These are phyloP conservation scores for Hyposoter didymator DNA, from an alignment of 2,888 invertebrate genomes.

Conservation along the genomic window DNA sequence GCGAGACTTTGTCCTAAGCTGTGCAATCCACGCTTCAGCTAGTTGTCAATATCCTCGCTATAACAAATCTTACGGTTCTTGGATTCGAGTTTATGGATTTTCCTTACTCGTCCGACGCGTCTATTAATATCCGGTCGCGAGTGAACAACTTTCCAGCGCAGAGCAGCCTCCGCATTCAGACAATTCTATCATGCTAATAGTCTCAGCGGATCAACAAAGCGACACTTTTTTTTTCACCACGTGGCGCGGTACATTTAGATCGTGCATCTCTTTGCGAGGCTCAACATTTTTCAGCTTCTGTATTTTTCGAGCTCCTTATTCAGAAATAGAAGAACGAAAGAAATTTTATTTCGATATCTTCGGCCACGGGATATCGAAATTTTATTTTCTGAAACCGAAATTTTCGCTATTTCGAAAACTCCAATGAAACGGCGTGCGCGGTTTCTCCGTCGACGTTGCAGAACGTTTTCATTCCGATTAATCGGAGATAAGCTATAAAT, in stretches of 20 bases:
- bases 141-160: neutral
- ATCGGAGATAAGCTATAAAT: no score
- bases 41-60: conserved; percentile 10
- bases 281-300: neutral
- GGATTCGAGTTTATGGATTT: conserved; percentile 23
- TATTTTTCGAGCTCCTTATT: neutral
- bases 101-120: neutral
- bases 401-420: neutral
- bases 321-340: neutral
- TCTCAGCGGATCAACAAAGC: neutral
- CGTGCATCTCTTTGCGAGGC: neutral
- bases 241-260: neutral
- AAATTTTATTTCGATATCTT: neutral
- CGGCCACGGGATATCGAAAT: neutral
- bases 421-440: neutral
- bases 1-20: conserved; percentile 21
- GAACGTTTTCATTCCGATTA: no score
- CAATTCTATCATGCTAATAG: neutral
- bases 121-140: conserved; percentile 23
- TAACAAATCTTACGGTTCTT: conserved; percentile 28
- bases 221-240: neutral
- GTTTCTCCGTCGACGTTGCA: no score
- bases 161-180: neutral
- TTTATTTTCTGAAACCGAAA: neutral
- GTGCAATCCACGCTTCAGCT: conserved; percentile 16